phyloP scores from a whole-genome alignment of 2,797 vertebrate species.

The Catharus ustulatus region DNA sequence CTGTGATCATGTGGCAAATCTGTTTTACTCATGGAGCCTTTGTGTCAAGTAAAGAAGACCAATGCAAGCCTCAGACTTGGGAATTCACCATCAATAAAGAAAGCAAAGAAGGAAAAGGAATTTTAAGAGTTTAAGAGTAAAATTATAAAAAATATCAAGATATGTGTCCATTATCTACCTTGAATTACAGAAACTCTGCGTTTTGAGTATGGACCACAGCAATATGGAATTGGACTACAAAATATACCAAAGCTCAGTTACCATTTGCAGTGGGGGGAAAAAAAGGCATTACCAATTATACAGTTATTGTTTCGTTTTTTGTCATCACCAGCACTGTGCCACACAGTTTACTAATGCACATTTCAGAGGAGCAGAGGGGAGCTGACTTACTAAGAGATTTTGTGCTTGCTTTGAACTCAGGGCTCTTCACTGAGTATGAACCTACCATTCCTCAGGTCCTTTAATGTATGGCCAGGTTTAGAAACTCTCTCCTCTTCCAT shows the following conservation, averaged over 20 bases:
- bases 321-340: neutral
- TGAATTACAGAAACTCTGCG: neutral
- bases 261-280: neutral
- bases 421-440: neutral
- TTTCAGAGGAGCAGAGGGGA: neutral
- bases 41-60: neutral
- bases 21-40: neutral
- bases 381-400: neutral
- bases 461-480: neutral
- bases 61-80: neutral
- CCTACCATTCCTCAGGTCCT: neutral
- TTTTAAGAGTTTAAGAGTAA: neutral
- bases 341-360: neutral
- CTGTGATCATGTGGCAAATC: neutral
- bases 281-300: neutral
- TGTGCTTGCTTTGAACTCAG: neutral
- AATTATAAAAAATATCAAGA: neutral
- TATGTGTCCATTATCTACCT: neutral
- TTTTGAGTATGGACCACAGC: neutral
- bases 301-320: neutral
- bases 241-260: neutral
- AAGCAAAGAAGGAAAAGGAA: neutral
- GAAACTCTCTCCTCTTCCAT: neutral
- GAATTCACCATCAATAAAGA: neutral
- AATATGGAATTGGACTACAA: neutral